These are phyloP conservation scores for Orthosia gracilis DNA, from an alignment of 2,888 invertebrate species.

Conservation along the genomic window DNA sequence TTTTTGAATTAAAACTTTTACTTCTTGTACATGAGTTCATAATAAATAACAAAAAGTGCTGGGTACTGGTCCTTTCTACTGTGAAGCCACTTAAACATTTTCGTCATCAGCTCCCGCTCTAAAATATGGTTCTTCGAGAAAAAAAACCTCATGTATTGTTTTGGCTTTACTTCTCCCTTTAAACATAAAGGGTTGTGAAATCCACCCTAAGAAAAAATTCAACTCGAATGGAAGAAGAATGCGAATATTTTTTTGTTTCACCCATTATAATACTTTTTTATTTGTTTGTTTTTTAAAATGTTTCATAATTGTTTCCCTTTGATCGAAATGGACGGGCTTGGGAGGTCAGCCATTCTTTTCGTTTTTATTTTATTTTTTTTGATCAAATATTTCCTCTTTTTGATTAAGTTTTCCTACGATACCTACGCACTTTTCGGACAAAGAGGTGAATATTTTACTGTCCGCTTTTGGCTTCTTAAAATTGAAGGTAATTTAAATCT, in stretches of 20 bases:
- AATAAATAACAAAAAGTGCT: no score
- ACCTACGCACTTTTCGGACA: slow-evolving; percentile 46
- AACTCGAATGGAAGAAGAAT: slow-evolving; percentile 81
- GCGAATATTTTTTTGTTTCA: slow-evolving; percentile 75
- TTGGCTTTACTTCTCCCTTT: slow-evolving; percentile 73
- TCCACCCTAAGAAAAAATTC: slow-evolving; percentile 82
- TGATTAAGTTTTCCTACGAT: slow-evolving; percentile 57
- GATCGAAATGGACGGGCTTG: slow-evolving; percentile 66
- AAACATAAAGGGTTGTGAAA: slow-evolving; percentile 82
- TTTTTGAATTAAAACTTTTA: neutral
- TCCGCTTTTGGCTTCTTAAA: neutral
- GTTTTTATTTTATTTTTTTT: slow-evolving; percentile 52
- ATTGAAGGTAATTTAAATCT: neutral
- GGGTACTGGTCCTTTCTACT: neutral
- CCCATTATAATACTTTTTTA: slow-evolving; percentile 69
- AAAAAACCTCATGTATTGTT: slow-evolving; percentile 79
- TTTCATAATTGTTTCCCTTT: slow-evolving; percentile 72
- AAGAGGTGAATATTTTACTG: slow-evolving; percentile 32
- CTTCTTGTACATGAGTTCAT: no score
- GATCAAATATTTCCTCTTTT: slow-evolving; percentile 52
- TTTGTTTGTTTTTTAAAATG: slow-evolving; percentile 72
- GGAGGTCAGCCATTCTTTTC: slow-evolving; percentile 63
- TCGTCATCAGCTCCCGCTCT: slow-evolving; percentile 61
- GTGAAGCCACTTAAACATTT: neutral
- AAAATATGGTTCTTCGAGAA: slow-evolving; percentile 69